Conservation (phyloP, 2,797 vertebrate species). For the Pachyuromys duprasi region DNA sequence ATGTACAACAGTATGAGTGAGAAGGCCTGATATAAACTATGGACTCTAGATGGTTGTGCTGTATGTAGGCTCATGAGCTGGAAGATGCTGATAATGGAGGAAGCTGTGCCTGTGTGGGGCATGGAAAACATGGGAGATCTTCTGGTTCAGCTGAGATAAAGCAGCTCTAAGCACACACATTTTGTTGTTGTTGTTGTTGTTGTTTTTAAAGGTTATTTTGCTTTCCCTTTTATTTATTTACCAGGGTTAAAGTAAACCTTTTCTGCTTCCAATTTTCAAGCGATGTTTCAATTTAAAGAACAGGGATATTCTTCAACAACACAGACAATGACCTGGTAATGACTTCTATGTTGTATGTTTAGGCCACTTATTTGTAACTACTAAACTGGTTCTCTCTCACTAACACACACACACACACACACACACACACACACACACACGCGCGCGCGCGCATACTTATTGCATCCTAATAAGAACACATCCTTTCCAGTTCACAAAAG, state of each 20-base stretch:
- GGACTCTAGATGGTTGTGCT: not conserved
- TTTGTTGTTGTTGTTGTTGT: not conserved
- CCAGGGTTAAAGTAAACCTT: not conserved
- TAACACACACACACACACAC: not conserved
- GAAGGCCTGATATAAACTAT: not conserved
- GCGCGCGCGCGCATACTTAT: not conserved
- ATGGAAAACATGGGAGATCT: not conserved
- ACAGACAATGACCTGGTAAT: not conserved
- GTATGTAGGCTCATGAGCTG: not conserved
- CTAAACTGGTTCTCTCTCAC: not conserved
- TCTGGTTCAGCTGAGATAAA: not conserved
- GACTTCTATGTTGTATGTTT: not conserved
- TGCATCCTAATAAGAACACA: slow-evolving; percentile 27
- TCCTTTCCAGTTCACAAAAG: slow-evolving; percentile 20
- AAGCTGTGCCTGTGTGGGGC: not conserved
- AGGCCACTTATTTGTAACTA: not conserved
- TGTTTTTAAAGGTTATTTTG: not conserved
- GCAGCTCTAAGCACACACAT: not conserved
- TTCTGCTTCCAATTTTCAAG: slow-evolving; percentile 65
- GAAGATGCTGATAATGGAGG: not conserved
- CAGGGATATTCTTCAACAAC: not conserved
- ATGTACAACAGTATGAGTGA: not conserved
- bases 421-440: not conserved
- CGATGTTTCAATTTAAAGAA: slow-evolving; percentile 37
- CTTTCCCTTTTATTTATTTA: slow-evolving; percentile 39